Base-by-base conservation (phyloP, 1,140 invertebrate species). In the Hetaerina americana region DNA sequence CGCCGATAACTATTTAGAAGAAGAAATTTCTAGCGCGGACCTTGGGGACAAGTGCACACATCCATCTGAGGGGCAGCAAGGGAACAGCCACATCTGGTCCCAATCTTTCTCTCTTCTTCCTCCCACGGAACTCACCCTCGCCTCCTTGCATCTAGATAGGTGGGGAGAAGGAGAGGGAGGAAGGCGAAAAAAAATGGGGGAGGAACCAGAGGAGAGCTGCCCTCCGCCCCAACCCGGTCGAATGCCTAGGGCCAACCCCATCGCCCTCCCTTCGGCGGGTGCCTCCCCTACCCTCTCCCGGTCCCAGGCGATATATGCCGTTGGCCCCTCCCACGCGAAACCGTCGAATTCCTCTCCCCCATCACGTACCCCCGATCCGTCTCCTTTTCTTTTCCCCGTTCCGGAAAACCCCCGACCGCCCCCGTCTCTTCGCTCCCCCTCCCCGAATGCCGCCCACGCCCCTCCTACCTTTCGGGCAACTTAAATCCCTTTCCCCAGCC, bases 401-500 rank as follows among this genome's bases (percentile, higher is more conserved):
- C 66, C 24, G 0, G 57, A 5, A 68, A 71, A 75, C 68, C 75
- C 73, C 73, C 57, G 28, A 57, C 66, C 67, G 27, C 73, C 77
- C 76, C 75, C 75, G 75, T 69, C 74, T 75, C 70, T 75, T 68
- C 73, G 57, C 71, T 57, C 27, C 5, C 27, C 70, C 71, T 28
- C 24, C 68, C 49, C 31, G 71, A 68, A 24, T 27, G 73, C 73
- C 69, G 76, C 69, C 76, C 74, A 73, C 73, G 73, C 75, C 76
- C 77, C 77, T 75, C 75, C 76, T 78, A 77, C 77, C 72, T n/a
- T n/a, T 79, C 78, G 79, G 76, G 78, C 78, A 82, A 81, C 81
- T 82, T 78, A 79, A 82, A 82, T 82, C 81, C 81, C 40, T 3
- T 57, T 10, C 40, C 40, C 40, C 40, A 8, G 10, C 81, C 81